Conservation (phyloP, 2,888 invertebrate genomes). For the Belgica antarctica region DNA sequence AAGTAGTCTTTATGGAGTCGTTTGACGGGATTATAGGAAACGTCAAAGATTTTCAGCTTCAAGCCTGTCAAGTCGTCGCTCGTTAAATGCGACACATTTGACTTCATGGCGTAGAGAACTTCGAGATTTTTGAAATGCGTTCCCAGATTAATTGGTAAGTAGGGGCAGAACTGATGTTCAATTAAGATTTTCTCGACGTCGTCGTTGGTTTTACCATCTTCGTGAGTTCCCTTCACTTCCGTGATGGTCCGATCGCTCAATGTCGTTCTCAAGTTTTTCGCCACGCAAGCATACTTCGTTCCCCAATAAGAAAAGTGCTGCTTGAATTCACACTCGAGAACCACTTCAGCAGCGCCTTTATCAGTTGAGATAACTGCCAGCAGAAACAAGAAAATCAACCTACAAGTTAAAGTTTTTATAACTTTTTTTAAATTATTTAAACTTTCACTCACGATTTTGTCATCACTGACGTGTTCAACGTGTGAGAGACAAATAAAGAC, state of each 20-base stretch:
- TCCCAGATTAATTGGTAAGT: conserved; percentile 6
- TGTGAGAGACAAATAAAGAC: too few species aligned
- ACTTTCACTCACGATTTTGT: too few species aligned
- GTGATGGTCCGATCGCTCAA: neutral
- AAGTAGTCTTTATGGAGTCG: neutral
- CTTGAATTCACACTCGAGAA: neutral
- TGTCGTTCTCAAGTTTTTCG: neutral
- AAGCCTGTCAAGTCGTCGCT: neutral
- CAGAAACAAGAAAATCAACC: too few species aligned
- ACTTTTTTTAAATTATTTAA: too few species aligned
- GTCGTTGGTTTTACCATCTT: neutral
- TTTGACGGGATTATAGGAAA: conserved; percentile 13
- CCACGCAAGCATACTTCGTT: conserved; percentile 1
- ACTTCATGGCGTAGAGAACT: conserved; percentile 2
- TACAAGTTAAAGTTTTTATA: too few species aligned
- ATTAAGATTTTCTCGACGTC: conserved; percentile 9
- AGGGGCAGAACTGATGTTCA: neutral
- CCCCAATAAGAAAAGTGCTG: neutral
- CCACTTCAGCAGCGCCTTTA: too few species aligned
- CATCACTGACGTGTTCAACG: too few species aligned
- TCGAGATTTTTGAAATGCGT: neutral
- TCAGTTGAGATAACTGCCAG: too few species aligned
- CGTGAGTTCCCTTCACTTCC: conserved; percentile 11
- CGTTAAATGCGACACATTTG: neutral
- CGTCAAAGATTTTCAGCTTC: conserved; percentile 14